Conservation (phyloP, 2,113 vertebrate genomes). For the Xenopus borealis region DNA sequence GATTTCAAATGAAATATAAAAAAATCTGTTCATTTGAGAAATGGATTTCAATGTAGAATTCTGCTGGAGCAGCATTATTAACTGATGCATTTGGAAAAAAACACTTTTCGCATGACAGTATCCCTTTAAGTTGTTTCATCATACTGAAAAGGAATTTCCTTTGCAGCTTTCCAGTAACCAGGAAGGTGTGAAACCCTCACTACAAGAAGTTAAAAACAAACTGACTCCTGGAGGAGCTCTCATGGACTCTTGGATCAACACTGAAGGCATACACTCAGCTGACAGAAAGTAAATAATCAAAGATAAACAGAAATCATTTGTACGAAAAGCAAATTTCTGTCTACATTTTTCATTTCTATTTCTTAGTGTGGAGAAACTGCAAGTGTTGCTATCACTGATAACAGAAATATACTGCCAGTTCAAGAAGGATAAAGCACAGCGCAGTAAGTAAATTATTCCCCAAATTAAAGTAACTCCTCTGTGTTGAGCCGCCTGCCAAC, state of each 20-base stretch:
- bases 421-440: conserved; percentile 96
- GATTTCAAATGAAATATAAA: too few relatives aligned
- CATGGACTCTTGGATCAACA: conserved; percentile 80
- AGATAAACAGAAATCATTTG: too few relatives aligned
- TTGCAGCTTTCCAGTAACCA: conserved; percentile 82
- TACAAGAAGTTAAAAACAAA: conserved; percentile 83
- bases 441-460: conserved; percentile 62
- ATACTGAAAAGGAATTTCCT: conserved; percentile 44
- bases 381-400: conserved; percentile 84
- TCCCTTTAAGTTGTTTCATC: too few relatives aligned
- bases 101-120: too few relatives aligned
- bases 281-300: conserved; percentile 82
- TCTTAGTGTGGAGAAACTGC: conserved; percentile 86
- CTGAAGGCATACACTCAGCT: conserved; percentile 86
- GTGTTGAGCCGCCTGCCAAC: too few relatives aligned
- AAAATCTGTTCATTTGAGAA: too few relatives aligned
- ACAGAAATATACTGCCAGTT: conserved; percentile 94
- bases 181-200: conserved; percentile 77
- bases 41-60: too few relatives aligned
- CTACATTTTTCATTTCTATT: conserved; percentile 38
- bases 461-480: too few relatives aligned
- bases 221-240: conserved; percentile 75
- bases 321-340: not conserved
- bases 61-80: too few relatives aligned
- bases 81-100: too few relatives aligned